Conservation (phyloP, 2,113 vertebrate genomes). For the Microcebus tavaratra region DNA sequence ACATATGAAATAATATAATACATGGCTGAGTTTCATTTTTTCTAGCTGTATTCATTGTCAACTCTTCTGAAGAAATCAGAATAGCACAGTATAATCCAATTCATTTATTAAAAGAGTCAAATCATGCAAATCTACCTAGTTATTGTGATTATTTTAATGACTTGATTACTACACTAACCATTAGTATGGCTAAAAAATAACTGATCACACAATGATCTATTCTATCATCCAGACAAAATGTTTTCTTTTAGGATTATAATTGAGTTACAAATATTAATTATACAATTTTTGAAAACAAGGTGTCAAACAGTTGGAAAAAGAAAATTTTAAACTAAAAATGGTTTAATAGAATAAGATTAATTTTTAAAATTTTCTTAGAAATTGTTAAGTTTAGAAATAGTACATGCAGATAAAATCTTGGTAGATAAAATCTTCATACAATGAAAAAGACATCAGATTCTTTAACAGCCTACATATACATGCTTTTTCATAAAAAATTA, state of each 20-base stretch:
- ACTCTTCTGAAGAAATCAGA: background rate
- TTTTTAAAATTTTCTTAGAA: background rate
- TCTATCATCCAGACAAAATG: background rate
- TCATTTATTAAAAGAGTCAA: background rate
- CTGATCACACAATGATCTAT: background rate
- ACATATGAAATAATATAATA: background rate
- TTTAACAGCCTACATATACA: constrained; percentile 50
- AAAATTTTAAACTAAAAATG: constrained; percentile 6
- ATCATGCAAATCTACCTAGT: background rate
- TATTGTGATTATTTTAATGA: background rate
- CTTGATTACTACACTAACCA: background rate
- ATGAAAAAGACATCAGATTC: constrained; percentile 53
- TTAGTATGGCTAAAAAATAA: background rate
- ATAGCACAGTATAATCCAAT: background rate
- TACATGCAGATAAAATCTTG: background rate
- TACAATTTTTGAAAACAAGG: background rate
- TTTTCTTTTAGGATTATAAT: background rate
- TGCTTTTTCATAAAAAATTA: constrained; percentile 22
- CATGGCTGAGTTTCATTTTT: background rate
- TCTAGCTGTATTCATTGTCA: background rate
- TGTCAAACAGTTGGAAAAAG: background rate
- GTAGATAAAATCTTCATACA: background rate
- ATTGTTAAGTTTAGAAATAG: background rate
- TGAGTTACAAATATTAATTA: background rate
- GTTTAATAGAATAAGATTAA: background rate